Evolutionary conservation across 2,797 vertebrate species (phyloP), one percentile per base, ranked within the genome.

Genomic region (Cynopterus sphinx): DNA sequence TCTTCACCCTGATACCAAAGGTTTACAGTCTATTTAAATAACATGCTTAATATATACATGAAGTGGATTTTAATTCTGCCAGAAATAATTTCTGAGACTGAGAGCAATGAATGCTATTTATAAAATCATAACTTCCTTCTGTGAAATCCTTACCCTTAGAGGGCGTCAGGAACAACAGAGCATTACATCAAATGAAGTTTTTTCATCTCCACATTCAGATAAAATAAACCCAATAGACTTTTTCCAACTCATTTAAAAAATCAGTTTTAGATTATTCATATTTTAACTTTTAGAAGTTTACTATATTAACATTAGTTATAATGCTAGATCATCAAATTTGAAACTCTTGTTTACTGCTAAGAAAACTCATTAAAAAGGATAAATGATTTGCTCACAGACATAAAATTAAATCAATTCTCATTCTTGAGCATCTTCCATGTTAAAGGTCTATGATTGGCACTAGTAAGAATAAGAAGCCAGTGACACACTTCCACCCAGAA

Each of bases 51-150:
- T 15, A 53, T 65, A 68, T 74, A 81, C 39, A 92, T 82, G 85
- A 39, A 36, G 78, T 43, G 22, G 41, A 82, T 97, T 94, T 95
- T 95, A 61, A n/a, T 93, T 26, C 78, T 65, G 94, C 81, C 59
- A 73, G 93, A 96, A 96, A 36, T 9, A 73, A 68, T 81, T 88
- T 74, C n/a, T 65, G 53, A 95, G 78, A 87, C 39, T 86, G 77
- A 94, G 6, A 96, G 89, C 96, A 97, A 86, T 97, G 84, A 71
- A 79, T 90, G 75, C 41, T 41, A 84, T 88, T 96, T 96, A 83
- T 94, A 84, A 22, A 94, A 71, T 39, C 88, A 24, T 59, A 28
- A 78, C 28, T 87, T 43, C 2, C 67, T 97, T 94, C 84, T 82
- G 8, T 15, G 49, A 81, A 96, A 97, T 95, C 43, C 51, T 84